A percentile compares a stretch with the other conserved stretches of the same genome.
phyloP scores from a whole-genome alignment of 2,888 invertebrate genomes.

The Amblyteles armatorius region DNA sequence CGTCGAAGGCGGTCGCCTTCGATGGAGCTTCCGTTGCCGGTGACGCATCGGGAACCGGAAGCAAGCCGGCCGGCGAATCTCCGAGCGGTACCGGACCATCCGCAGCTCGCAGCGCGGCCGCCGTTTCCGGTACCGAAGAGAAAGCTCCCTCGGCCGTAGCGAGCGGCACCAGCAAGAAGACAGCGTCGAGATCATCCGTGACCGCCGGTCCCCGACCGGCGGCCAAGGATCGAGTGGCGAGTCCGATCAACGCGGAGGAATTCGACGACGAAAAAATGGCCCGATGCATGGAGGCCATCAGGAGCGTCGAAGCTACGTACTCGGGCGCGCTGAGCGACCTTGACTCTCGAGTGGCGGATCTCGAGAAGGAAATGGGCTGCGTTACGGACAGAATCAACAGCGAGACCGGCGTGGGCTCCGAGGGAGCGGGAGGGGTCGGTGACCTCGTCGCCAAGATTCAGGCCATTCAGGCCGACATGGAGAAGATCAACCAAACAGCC shows the following conservation, averaged over 20 bases:
- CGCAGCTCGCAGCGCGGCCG: not conserved
- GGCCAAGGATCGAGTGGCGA: slow-evolving; percentile 17
- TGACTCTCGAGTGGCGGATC: slow-evolving; percentile 64
- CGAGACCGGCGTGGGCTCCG: slow-evolving; percentile 29
- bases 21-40: not conserved
- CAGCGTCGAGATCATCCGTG: slow-evolving; percentile 12
- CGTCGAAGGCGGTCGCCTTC: slow-evolving; percentile 3
- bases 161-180: slow-evolving; percentile 21
- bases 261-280: not conserved
- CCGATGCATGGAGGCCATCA: slow-evolving; percentile 21
- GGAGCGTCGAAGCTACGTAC: slow-evolving; percentile 35
- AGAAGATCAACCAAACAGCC: slow-evolving; percentile 81
- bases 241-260: slow-evolving; percentile 3
- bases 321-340: slow-evolving; percentile 56
- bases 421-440: slow-evolving; percentile 70
- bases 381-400: slow-evolving; percentile 47
- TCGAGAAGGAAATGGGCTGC: slow-evolving; percentile 81
- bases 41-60: not conserved
- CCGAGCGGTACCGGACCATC: slow-evolving; percentile 29
- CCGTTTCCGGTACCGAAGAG: slow-evolving; percentile 3
- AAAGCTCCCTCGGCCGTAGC: slow-evolving; percentile 24
- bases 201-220: slow-evolving; percentile 7
- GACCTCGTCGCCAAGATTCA: slow-evolving; percentile 83
- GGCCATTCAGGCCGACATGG: slow-evolving; percentile 84
- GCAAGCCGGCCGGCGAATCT: not conserved